Conservation (phyloP, 1,140 invertebrate genomes). For the Bombyx mandarina region DNA sequence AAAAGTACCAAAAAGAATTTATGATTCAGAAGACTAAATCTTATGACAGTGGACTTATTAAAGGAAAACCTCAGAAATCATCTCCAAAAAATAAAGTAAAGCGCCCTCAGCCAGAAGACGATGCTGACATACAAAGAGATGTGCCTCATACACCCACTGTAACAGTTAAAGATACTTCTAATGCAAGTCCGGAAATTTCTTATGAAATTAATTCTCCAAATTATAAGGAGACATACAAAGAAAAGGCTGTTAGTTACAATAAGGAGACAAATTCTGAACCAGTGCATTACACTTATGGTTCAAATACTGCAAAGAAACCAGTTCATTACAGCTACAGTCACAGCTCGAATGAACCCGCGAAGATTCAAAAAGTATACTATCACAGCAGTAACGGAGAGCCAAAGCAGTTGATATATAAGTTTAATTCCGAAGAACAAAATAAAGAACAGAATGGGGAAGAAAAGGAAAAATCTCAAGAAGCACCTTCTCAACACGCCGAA, state of each 20-base stretch:
- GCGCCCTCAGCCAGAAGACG: slow-evolving; percentile 15
- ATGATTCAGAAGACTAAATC: slow-evolving; percentile 36
- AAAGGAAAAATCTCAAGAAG: slow-evolving; percentile 13
- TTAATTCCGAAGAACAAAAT: slow-evolving; percentile 33
- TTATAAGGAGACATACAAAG: slow-evolving; percentile 47
- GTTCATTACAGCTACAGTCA: slow-evolving; percentile 19
- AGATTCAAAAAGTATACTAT: slow-evolving; percentile 29
- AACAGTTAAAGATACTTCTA: slow-evolving; percentile 23
- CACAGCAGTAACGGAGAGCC: slow-evolving; percentile 27
- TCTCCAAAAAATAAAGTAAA: slow-evolving; percentile 37
- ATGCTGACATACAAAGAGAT: slow-evolving; percentile 5
- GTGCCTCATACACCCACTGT: slow-evolving; percentile 18
- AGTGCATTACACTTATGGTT: slow-evolving; percentile 39
- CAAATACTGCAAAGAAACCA: slow-evolving; percentile 26
- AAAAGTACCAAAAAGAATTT: slow-evolving; percentile 40
- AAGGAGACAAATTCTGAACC: slow-evolving; percentile 48
- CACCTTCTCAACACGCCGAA: slow-evolving; percentile 9
- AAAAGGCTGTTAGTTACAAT: slow-evolving; percentile 49
- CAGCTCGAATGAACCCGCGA: slow-evolving; percentile 27
- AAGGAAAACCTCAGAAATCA: slow-evolving; percentile 28
- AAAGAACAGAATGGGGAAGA: slow-evolving; percentile 19
- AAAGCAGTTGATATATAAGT: slow-evolving; percentile 40
- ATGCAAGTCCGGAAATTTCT: slow-evolving; percentile 37
- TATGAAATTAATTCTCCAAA: slow-evolving; percentile 53
- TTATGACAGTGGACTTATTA: slow-evolving; percentile 30